phyloP scores from a whole-genome alignment of 2,888 invertebrate genomes.

The Silvanus unidentatus region DNA sequence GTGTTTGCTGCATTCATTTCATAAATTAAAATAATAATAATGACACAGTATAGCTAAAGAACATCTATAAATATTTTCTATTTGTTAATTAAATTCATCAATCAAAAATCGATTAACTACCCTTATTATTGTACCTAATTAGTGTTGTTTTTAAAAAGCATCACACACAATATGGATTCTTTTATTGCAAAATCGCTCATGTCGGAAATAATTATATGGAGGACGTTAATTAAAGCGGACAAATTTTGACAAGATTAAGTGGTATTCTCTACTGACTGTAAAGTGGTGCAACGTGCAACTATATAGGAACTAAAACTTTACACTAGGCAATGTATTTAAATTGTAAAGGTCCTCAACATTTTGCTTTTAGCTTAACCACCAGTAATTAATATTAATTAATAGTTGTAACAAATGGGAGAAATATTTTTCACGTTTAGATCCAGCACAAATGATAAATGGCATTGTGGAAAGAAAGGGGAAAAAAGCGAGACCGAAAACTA shows the following conservation, averaged over 20 bases:
- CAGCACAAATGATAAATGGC: background rate
- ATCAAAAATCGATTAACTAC: too few species aligned
- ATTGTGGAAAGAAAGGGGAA: too few species aligned
- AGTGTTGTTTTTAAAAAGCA: too few species aligned
- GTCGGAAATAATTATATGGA: slow-evolving; percentile 1
- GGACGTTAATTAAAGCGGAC: slow-evolving; percentile 30
- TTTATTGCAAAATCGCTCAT: too few species aligned
- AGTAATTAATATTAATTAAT: slow-evolving; percentile 7
- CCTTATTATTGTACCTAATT: too few species aligned
- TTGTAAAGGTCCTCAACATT: slow-evolving; percentile 16
- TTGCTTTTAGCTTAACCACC: slow-evolving; percentile 13
- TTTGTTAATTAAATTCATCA: too few species aligned
- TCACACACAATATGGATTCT: too few species aligned
- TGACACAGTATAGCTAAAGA: too few species aligned
- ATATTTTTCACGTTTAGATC: background rate
- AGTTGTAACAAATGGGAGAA: slow-evolving; percentile 4
- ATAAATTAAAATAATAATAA: too few species aligned
- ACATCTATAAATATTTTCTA: too few species aligned
- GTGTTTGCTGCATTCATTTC: too few species aligned
- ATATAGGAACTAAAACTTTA: slow-evolving; percentile 14
- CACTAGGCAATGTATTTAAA: slow-evolving; percentile 21
- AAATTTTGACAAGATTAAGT: slow-evolving; percentile 32
- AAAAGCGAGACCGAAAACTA: too few species aligned
- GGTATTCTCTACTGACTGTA: slow-evolving; percentile 22
- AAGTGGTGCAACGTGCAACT: slow-evolving; percentile 26